Base-by-base conservation (phyloP, 64 coral and sea anemone species). In the Trachythela sp. region DNA sequence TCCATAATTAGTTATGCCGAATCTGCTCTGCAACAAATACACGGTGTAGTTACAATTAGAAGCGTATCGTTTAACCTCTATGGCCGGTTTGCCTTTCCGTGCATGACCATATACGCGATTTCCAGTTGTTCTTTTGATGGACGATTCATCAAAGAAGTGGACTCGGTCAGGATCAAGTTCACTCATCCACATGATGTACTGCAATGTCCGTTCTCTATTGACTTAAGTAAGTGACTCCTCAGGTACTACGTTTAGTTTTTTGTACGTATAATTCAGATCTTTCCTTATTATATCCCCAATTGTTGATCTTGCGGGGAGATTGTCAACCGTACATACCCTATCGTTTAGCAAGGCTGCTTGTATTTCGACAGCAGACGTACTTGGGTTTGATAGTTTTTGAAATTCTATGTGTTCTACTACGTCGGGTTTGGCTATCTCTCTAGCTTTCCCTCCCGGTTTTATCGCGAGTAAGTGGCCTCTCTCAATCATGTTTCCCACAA, bases 11-110 rank as follows among this genome's bases (percentile, higher is more conserved):
- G 54, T 59, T 59, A 59, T 48, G 39, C 85, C 80, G 60, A 90
- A 90, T 85, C 80, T 26, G 26, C 89, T 90, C 29, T 90, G 89
- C 24, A 86, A 36, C 26, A 91, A 84, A n/a, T 91, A 75, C 18
- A 91, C 83, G 86, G n/a, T n/a, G n/a, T n/a, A n/a, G n/a, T n/a
- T n/a, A n/a, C n/a, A n/a, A n/a, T n/a, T n/a, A n/a, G n/a, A 88
- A 54, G 58, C 17, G 36, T 72, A 88, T 18, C 86, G 37, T 30
- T 86, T 9, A 0, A 86, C 31, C 50, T 86, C 41, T 33, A 86
- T 8, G 26, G 43, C 85, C 33, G 85, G 41, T 27, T 49, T 6
- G 85, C 52, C 30, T 87, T 87, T 87, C 35, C 35, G 24, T 48
- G 48, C 56, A 24, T 87, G 85, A 39, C 85, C 85, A 54, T 87